These are phyloP conservation scores for Pristionchus maxplancki DNA, from an alignment of 2,888 invertebrate genomes.

Conservation along the genomic window DNA sequence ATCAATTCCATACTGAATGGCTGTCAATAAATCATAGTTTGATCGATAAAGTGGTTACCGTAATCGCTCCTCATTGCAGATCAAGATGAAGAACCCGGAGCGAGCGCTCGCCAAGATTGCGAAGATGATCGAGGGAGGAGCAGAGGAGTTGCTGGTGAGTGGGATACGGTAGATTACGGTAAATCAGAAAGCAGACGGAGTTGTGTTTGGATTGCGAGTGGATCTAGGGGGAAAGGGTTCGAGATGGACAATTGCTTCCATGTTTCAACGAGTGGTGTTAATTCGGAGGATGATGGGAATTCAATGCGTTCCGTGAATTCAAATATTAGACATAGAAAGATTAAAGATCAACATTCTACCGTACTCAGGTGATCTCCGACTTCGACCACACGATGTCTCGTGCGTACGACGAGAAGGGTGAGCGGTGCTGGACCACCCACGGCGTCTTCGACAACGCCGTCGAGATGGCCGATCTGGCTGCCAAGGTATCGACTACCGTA, in stretches of 20 bases:
- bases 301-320: background rate
- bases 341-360: background rate
- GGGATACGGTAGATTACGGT: background rate
- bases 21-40: too few species aligned
- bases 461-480: constrained; percentile 63
- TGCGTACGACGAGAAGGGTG: constrained; percentile 67
- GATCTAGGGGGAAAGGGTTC: too few species aligned
- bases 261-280: background rate
- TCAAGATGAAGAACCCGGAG: constrained; percentile 6
- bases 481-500: constrained; percentile 55
- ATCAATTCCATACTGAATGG: too few species aligned
- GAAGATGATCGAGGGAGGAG: constrained; percentile 48
- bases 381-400: constrained; percentile 76
- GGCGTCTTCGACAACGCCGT: constrained; percentile 73
- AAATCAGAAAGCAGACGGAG: background rate
- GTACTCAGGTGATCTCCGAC: constrained; percentile 72
- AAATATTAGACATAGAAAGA: background rate
- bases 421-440: constrained; percentile 74
- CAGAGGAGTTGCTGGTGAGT: constrained; percentile 38
- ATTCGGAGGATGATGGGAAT: background rate
- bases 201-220: background rate
- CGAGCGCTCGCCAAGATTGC: constrained; percentile 6
- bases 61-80: background rate
- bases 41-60: background rate
- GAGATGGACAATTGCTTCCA: background rate